phyloP scores from a whole-genome alignment of 2,113 vertebrate genomes.

The Brachypteracias leptosomus region DNA sequence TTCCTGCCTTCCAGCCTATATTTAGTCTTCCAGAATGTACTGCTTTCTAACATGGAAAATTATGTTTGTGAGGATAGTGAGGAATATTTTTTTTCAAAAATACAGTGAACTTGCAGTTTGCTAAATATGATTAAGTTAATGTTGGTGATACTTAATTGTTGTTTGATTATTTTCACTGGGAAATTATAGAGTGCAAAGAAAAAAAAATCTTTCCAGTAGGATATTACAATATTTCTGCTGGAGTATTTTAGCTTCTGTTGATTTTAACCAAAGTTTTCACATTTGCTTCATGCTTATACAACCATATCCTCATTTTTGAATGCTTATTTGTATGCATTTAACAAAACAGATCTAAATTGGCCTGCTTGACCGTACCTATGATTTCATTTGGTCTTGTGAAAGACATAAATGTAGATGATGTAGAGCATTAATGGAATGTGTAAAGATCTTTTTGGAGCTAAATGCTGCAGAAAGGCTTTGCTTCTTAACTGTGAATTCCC shows the following conservation, averaged over 20 bases:
- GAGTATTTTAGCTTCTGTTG: not conserved
- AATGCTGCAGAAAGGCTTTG: not conserved
- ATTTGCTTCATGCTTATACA: not conserved
- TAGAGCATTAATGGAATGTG: not conserved
- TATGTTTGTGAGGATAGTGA: not conserved
- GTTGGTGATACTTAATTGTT: not conserved
- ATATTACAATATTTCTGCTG: not conserved
- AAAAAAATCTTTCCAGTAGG: not conserved
- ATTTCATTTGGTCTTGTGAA: not conserved
- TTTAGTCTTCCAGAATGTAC: not conserved
- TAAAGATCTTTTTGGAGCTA: not conserved
- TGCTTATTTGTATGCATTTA: not conserved
- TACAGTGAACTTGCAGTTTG: not conserved
- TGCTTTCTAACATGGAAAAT: not conserved
- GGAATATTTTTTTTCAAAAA: not conserved
- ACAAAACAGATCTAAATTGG: not conserved
- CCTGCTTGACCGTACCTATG: not conserved
- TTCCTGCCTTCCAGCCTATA: not conserved
- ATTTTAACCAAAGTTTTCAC: not conserved
- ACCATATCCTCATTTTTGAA: not conserved
- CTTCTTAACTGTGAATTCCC: not conserved
- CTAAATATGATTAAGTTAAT: not conserved
- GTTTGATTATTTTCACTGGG: not conserved
- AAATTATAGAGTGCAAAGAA: not conserved
- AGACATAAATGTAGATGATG: not conserved